Conservation (phyloP, 2,797 vertebrate species). For the Diplodus sargus region DNA sequence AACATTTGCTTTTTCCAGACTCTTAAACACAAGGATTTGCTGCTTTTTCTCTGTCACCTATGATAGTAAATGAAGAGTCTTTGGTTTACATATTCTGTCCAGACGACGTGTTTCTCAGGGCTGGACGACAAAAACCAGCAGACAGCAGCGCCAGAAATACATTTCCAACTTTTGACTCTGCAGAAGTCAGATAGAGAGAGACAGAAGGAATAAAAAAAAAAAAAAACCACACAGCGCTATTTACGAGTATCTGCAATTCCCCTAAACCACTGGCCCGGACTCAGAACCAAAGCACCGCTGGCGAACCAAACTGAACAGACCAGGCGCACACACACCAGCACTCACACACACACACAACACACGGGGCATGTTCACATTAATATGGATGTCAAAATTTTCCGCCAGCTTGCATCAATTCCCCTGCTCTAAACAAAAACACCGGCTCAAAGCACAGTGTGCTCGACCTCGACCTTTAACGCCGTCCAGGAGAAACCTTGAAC, state of each 20-base stretch:
- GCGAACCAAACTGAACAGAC: constrained; percentile 28
- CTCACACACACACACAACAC: not conserved
- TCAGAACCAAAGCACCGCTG: constrained; percentile 43
- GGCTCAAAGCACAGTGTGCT: constrained; percentile 3
- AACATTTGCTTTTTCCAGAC: too few species aligned
- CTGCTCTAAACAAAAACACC: constrained; percentile 37
- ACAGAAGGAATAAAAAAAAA: constrained; percentile 31
- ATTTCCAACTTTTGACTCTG: constrained; percentile 40
- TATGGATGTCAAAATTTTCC: constrained; percentile 48
- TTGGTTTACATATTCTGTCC: not conserved
- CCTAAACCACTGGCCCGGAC: constrained; percentile 55
- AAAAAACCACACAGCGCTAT: constrained; percentile 49
- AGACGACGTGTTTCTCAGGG: constrained; percentile 35
- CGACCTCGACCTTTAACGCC: constrained; percentile 28
- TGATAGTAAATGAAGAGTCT: too few species aligned
- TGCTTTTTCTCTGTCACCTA: too few species aligned
- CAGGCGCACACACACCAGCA: constrained; percentile 14
- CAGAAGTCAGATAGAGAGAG: constrained; percentile 53
- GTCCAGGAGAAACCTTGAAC: constrained; percentile 21
- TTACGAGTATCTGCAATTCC: constrained; percentile 54
- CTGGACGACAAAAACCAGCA: constrained; percentile 30
- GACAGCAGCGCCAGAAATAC: constrained; percentile 45
- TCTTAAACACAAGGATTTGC: too few species aligned
- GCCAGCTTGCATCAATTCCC: constrained; percentile 37
- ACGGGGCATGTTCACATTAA: constrained; percentile 28